phyloP scores from a whole-genome alignment of 2,113 vertebrate genomes.

The Plectropomus leopardus region DNA sequence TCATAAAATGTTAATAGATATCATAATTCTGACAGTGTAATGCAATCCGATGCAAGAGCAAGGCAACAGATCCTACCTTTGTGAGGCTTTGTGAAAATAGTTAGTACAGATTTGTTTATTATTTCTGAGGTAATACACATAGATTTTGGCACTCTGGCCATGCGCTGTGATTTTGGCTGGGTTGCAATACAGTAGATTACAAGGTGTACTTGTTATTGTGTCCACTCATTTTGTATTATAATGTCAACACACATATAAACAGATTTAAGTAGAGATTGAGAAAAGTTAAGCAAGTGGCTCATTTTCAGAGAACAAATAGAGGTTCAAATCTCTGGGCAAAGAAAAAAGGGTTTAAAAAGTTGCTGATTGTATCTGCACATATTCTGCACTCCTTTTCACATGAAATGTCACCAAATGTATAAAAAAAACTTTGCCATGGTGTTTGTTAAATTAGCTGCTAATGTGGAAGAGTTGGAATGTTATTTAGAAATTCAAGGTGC shows the following conservation, averaged over 20 bases:
- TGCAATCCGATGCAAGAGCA: not conserved
- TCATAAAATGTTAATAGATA: not conserved
- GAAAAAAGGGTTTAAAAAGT: no score
- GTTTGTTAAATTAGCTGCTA: not conserved
- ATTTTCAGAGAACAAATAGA: no score
- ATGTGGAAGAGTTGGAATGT: not conserved
- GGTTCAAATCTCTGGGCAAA: no score
- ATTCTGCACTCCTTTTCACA: no score
- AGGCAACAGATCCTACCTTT: not conserved
- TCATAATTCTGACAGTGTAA: not conserved
- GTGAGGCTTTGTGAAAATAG: not conserved
- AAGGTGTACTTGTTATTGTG: not conserved
- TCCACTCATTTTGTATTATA: not conserved
- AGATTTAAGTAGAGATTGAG: no score
- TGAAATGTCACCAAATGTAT: no score
- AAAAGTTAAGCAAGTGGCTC: no score
- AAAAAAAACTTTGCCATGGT: not conserved
- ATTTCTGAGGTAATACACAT: not conserved
- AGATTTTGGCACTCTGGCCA: no score
- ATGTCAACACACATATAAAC: not conserved
- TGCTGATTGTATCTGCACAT: no score
- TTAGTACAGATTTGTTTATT: not conserved
- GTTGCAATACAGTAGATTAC: not conserved
- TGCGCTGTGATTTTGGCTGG: no score
- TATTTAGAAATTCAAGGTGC: not conserved